Evolutionary conservation across 2,113 vertebrate species (phyloP).

Genomic region (Nannospalax galili): DNA sequence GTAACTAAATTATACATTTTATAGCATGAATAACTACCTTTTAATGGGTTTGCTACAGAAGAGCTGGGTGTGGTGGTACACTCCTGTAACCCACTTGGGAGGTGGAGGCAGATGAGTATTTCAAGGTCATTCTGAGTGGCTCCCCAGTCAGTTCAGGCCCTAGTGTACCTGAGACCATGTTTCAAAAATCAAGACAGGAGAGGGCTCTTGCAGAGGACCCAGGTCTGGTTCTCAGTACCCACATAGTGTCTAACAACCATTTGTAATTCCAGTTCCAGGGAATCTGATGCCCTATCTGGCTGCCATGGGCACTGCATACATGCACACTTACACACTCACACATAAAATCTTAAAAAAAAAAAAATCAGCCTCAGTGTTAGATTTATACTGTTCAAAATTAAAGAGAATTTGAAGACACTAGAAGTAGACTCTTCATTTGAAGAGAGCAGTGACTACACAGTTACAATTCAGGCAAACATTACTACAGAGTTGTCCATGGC

Average conservation of each 20-base stretch:
- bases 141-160: background rate
- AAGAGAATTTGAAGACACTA: constrained; percentile 1
- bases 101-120: background rate
- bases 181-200: background rate
- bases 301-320: too few relatives aligned
- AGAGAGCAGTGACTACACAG: constrained; percentile 12
- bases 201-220: background rate
- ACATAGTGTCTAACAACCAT: too few relatives aligned
- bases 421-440: constrained; percentile 40
- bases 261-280: too few relatives aligned
- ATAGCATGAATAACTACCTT: background rate
- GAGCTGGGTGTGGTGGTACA: background rate
- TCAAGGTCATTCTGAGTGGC: background rate
- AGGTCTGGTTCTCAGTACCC: too few relatives aligned
- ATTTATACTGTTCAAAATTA: background rate
- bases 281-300: too few relatives aligned
- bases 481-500: background rate
- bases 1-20: background rate
- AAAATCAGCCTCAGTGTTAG: background rate
- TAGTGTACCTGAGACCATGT: background rate
- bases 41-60: background rate
- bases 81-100: background rate
- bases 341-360: background rate
- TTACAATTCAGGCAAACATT: background rate
- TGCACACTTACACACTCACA: too few relatives aligned